phyloP scores from a whole-genome alignment of 1,140 invertebrate species.

The Caenorhabditis latens region DNA sequence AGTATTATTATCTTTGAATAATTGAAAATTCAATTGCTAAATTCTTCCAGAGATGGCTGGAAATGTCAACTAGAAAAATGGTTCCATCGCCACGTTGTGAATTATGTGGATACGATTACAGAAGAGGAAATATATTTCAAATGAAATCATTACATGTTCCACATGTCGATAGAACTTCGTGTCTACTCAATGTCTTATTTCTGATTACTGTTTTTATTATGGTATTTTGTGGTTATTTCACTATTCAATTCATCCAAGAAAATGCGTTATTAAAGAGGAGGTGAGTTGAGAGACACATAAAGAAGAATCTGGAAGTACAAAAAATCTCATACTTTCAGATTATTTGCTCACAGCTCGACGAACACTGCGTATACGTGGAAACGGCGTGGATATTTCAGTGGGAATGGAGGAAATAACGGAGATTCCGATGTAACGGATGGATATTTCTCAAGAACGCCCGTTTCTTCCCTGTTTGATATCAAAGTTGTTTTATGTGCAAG shows the following conservation, averaged over 20 bases:
- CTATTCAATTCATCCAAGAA: constrained; percentile 30
- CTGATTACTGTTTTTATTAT: constrained; percentile 25
- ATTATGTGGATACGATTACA: constrained; percentile 66
- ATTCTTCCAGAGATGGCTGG: constrained; percentile 66
- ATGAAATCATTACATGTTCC: constrained; percentile 56
- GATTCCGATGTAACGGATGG: neutral
- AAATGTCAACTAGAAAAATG: constrained; percentile 64
- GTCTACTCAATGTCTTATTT: constrained; percentile 12
- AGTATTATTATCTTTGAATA: constrained; percentile 41
- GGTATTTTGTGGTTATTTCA: constrained; percentile 40
- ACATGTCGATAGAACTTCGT: constrained; percentile 1
- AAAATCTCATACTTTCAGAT: neutral
- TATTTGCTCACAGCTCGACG: constrained; percentile 14
- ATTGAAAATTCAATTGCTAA: neutral
- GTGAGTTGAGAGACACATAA: neutral
- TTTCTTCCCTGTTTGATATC: constrained; percentile 19
- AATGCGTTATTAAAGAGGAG: constrained; percentile 24
- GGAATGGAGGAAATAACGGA: constrained; percentile 19
- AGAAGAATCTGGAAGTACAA: no score
- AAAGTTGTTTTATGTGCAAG: constrained; percentile 38
- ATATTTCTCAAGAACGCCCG: constrained; percentile 23
- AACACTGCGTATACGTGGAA: constrained; percentile 41
- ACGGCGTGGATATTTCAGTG: constrained; percentile 26
- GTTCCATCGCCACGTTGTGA: constrained; percentile 62
- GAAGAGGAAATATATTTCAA: constrained; percentile 61